Conservation (phyloP, 2,113 vertebrate genomes). For the Chiloscyllium plagiosum region DNA sequence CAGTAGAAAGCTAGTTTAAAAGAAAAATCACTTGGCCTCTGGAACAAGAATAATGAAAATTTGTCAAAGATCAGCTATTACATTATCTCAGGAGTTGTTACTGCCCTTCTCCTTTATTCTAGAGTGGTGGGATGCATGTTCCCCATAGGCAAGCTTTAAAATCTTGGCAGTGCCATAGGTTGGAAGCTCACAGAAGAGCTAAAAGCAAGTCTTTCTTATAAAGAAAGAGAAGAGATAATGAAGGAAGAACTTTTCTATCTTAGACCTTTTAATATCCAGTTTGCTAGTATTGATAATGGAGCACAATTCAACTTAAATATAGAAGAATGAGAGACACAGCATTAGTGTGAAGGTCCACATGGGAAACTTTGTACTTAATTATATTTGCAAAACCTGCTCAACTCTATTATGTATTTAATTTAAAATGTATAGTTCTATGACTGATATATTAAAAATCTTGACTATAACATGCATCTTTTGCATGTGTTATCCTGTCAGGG, state of each 20-base stretch:
- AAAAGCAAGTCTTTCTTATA: background rate
- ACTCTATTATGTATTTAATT: background rate
- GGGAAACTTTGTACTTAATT: background rate
- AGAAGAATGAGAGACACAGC: background rate
- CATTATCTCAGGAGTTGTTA: background rate
- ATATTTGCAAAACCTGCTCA: background rate
- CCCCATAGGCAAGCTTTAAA: background rate
- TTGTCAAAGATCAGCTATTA: background rate
- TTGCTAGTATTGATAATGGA: background rate
- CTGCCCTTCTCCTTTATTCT: background rate
- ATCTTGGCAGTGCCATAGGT: background rate
- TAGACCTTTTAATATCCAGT: background rate
- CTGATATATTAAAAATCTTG: background rate
- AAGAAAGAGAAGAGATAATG: background rate
- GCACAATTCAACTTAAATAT: background rate
- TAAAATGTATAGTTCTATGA: background rate
- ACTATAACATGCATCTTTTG: background rate
- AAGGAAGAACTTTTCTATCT: background rate
- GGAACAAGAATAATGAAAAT: background rate
- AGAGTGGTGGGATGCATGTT: background rate
- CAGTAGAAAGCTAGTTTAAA: background rate
- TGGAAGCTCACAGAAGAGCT: background rate
- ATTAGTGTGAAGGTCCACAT: background rate
- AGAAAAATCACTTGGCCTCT: background rate
- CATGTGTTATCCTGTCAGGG: background rate